Evolutionary conservation across 2,888 invertebrate species (phyloP).

Genomic region (Sthenelais limicola): DNA sequence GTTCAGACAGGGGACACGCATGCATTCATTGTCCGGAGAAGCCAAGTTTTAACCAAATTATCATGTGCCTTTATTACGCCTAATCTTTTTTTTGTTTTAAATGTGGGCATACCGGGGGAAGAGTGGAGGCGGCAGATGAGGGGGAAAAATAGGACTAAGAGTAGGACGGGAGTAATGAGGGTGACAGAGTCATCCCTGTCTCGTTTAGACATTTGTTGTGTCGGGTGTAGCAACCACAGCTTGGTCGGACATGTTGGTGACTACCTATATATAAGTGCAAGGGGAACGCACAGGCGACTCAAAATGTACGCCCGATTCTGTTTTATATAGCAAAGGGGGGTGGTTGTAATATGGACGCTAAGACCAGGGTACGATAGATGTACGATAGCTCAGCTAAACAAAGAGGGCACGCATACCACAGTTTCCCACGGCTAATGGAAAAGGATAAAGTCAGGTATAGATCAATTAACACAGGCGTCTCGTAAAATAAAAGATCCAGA

Average conservation of each 20-base stretch:
- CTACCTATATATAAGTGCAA: slow-evolving; percentile 35
- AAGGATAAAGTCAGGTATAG: slow-evolving; percentile 37
- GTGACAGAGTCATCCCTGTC: neutral
- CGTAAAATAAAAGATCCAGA: slow-evolving; percentile 2
- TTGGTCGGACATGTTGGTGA: slow-evolving; percentile 23
- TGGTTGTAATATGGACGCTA: too few relatives aligned
- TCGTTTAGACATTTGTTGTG: slow-evolving; percentile 4
- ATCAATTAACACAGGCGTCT: slow-evolving; percentile 23
- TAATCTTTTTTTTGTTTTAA: too few relatives aligned
- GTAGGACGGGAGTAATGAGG: neutral
- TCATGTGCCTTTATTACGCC: too few relatives aligned
- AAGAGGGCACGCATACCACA: slow-evolving; percentile 38
- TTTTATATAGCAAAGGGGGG: too few relatives aligned
- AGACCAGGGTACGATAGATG: slow-evolving; percentile 36
- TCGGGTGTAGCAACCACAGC: slow-evolving; percentile 33
- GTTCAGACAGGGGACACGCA: too few relatives aligned
- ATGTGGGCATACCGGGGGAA: too few relatives aligned
- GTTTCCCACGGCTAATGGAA: slow-evolving; percentile 37
- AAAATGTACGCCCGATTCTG: too few relatives aligned
- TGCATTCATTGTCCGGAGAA: too few relatives aligned
- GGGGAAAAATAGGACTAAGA: too few relatives aligned
- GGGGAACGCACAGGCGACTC: too few relatives aligned
- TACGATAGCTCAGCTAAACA: slow-evolving; percentile 34
- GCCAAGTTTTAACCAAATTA: too few relatives aligned
- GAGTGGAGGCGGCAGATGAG: too few relatives aligned